Base-by-base conservation (phyloP, 2,113 vertebrate genomes). In the Tetrao urogallus region DNA sequence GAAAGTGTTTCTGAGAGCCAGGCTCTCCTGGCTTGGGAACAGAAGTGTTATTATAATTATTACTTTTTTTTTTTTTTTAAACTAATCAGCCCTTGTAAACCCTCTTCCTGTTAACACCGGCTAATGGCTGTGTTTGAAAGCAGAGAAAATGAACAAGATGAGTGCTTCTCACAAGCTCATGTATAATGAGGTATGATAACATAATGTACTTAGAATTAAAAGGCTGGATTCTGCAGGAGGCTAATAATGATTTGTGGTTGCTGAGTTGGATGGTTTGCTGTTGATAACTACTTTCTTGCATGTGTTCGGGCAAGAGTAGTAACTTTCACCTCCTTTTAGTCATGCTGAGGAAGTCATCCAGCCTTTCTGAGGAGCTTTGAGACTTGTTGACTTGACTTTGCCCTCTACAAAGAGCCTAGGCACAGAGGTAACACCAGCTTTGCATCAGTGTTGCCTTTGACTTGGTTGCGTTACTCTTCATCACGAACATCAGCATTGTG, bases 261-360 rank as follows among this genome's bases (percentile, higher is more conserved):
- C 38, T n/a, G 25, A 22, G 40, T 40, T 54, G 5, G 52, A 2
- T 6, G 2, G 1, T 61, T 78, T 47, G 27, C n/a, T 30, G 1
- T 0, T 63, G 66, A 7, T 50, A 10, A 15, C 11, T 9, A 1
- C 61, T 45, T 73, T 65, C 22, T 45, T 2, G 0, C 1, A 0
- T 4, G 8, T 30, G 60, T 34, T 20, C 10, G 16, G 15, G 7
- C 25, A 42, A 22, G 48, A 56, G 80, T 4, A 8, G 42, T 64
- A 60, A 28, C 22, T 73, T 70, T 66, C 52, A n/a, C 66, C 0
- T 15, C 28, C 34, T 11, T 61, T 67, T 7, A 40, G 47, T 27
- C 15, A 6, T 8, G 8, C 16, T 60, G 65, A 25, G 58, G 69
- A 89, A 87, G 6, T 7, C 7, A 14, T 40, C 2, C 56, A 28